phyloP scores from a whole-genome alignment of 2,888 invertebrate genomes.

The Apodemia hepburni region DNA sequence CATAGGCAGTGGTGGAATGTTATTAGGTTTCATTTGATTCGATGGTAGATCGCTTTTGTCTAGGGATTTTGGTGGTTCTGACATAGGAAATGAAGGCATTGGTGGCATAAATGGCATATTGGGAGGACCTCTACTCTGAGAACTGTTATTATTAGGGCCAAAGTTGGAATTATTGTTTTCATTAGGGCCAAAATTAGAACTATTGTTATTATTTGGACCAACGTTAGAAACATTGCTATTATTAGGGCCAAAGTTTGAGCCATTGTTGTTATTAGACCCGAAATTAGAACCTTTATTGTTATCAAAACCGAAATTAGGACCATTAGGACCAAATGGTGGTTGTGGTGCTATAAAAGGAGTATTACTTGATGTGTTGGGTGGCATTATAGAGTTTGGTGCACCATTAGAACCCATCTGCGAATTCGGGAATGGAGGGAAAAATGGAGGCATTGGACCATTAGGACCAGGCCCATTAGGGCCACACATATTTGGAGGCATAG shows the following conservation, averaged over 20 bases:
- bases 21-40: slow-evolving; percentile 80
- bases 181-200: slow-evolving; percentile 43
- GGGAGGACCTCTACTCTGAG: slow-evolving; percentile 42
- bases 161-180: slow-evolving; percentile 19
- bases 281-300: too few species aligned
- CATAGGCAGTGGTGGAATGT: slow-evolving; percentile 79
- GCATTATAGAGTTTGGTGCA: slow-evolving; percentile 51
- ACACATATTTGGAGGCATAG: slow-evolving; percentile 48
- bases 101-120: slow-evolving; percentile 55
- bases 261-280: too few species aligned
- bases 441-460: slow-evolving; percentile 47
- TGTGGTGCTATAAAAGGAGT: slow-evolving; percentile 60
- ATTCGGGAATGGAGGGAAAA: slow-evolving; percentile 46
- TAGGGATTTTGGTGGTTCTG: slow-evolving; percentile 40
- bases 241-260: slow-evolving; percentile 19
- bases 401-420: slow-evolving; percentile 44
- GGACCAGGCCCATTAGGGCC: slow-evolving; percentile 46
- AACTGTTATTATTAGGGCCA: slow-evolving; percentile 24
- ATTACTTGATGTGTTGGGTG: slow-evolving; percentile 47
- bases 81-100: slow-evolving; percentile 38
- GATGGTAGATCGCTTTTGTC: slow-evolving; percentile 43
- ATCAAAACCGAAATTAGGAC: too few species aligned
- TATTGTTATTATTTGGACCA: slow-evolving; percentile 20
- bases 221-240: slow-evolving; percentile 35
- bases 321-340: slow-evolving; percentile 54